Conservation (phyloP, 2,888 invertebrate genomes). For the Sinotaia quadrata region DNA sequence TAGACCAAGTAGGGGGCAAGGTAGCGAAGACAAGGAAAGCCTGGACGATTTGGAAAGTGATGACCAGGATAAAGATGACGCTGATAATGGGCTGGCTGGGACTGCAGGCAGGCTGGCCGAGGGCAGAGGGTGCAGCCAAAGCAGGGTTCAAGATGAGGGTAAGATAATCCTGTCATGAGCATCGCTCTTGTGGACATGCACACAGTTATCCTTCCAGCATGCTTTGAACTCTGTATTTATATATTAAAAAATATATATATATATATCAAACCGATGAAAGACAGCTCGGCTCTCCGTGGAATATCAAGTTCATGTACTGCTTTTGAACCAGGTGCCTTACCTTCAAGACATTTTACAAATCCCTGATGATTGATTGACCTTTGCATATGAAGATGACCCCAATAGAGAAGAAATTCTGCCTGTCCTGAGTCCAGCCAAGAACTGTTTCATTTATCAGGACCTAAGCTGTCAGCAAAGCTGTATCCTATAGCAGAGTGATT, state of each 20-base stretch:
- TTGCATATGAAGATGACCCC: too few relatives aligned
- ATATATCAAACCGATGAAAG: too few relatives aligned
- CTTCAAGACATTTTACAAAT: neutral
- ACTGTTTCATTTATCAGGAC: neutral
- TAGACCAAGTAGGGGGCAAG: conserved; percentile 14
- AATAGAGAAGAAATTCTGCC: neutral
- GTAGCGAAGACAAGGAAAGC: conserved; percentile 18
- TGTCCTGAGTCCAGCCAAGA: conserved; percentile 1
- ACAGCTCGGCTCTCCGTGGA: conserved; percentile 27
- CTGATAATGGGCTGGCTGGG: neutral
- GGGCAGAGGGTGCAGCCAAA: conserved; percentile 6
- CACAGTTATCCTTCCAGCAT: conserved; percentile 23
- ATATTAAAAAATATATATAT: too few relatives aligned
- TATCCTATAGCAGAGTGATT: too few relatives aligned
- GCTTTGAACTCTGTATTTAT: neutral
- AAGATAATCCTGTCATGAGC: conserved; percentile 27
- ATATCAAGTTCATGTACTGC: conserved; percentile 15
- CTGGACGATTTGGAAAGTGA: conserved; percentile 15
- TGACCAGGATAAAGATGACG: conserved; percentile 12
- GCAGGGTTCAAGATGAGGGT: conserved; percentile 22
- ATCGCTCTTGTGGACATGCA: conserved; percentile 29
- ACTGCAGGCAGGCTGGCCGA: conserved; percentile 2
- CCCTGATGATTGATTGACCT: neutral
- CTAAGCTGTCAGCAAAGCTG: neutral
- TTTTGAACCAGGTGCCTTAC: neutral